A percentile compares a stretch with the other conserved stretches of the same genome.
Conservation (phyloP, 2,113 vertebrate genomes). For the Syngnathus scovelli region DNA sequence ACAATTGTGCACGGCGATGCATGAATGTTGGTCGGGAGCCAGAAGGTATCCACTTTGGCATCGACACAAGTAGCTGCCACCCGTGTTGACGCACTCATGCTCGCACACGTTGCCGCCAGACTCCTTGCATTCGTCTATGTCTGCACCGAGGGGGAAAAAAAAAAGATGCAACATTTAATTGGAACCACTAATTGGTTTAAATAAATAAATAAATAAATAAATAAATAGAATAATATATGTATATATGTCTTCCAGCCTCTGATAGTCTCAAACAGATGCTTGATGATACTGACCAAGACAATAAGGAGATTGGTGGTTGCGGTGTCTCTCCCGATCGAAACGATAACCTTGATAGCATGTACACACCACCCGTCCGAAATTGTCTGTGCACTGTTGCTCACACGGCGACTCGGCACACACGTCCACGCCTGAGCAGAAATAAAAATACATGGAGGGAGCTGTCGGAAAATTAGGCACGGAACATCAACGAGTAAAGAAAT, state of each 20-base stretch:
- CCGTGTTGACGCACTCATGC: slow-evolving; percentile 71
- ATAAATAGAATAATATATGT: too few relatives aligned
- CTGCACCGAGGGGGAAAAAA: slow-evolving; percentile 33
- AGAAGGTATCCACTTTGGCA: slow-evolving; percentile 67
- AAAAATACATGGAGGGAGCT: not conserved
- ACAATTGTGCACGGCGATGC: slow-evolving; percentile 65
- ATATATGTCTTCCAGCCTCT: too few relatives aligned
- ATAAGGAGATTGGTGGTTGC: slow-evolving; percentile 69
- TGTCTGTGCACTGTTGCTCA: slow-evolving; percentile 77
- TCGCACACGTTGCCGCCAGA: slow-evolving; percentile 60
- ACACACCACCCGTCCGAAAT: slow-evolving; percentile 74
- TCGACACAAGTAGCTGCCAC: slow-evolving; percentile 69
- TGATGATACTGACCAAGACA: slow-evolving; percentile 65
- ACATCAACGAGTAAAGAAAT: not conserved
- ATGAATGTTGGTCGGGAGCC: slow-evolving; percentile 63
- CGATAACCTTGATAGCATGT: slow-evolving; percentile 74
- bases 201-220: too few relatives aligned
- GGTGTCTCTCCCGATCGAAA: slow-evolving; percentile 71
- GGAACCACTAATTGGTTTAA: not conserved
- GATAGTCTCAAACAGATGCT: not conserved
- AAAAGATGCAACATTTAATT: not conserved
- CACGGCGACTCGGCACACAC: slow-evolving; percentile 72
- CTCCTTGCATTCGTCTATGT: slow-evolving; percentile 70
- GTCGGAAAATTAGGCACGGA: not conserved
- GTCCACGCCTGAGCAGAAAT: slow-evolving; percentile 58